Base-by-base conservation (phyloP, 2,888 invertebrate species). In the Drosophila colorata region DNA sequence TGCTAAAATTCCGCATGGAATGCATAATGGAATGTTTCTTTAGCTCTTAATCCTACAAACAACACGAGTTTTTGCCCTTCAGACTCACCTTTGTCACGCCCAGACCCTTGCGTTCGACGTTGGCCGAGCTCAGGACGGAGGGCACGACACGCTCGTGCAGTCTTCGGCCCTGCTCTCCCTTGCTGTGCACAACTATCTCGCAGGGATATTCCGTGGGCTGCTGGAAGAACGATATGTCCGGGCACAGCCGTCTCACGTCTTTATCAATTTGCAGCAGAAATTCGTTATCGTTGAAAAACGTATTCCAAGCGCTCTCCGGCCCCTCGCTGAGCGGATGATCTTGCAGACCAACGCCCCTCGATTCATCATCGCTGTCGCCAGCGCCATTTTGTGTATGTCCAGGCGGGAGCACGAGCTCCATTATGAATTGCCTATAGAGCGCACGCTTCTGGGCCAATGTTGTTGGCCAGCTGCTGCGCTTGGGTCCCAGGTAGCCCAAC, bases 201-300 rank as follows among this genome's bases (percentile, higher is more conserved):
- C 97, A 97, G 0, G 99, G 99, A 92, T 95, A 98, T 72, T 97
- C 97, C 0, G 98, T 98, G 13, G 98, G 96, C 52, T 94, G 96
- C 93, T 99, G 99, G 92, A 99, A 99, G 93, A 99, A 99, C 56
- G 98, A 98, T 91, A 98, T 97, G 91, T 99, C 99, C 11, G 99
- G 99, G 90, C 98, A 98, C 2, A 99, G 93, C 55, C 99, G 94
- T 77, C 98, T 95, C 48, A 98, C 98, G 93, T 99, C 98, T 92
- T 99, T 99, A 92, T 99, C 99, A 85, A 99, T 99, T 94, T 99
- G 99, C 43, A 98, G 93, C 40, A 99, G 93, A 66, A 99, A 98
- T 93, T 99, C 98, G 92, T 99, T 99, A 92, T 99, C 99, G 91
- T 96, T 97, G 92, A 99, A 99, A 92, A 96, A 99, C 3, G 96